phyloP scores from a whole-genome alignment of 2,888 invertebrate genomes.

The Dynastes maya region DNA sequence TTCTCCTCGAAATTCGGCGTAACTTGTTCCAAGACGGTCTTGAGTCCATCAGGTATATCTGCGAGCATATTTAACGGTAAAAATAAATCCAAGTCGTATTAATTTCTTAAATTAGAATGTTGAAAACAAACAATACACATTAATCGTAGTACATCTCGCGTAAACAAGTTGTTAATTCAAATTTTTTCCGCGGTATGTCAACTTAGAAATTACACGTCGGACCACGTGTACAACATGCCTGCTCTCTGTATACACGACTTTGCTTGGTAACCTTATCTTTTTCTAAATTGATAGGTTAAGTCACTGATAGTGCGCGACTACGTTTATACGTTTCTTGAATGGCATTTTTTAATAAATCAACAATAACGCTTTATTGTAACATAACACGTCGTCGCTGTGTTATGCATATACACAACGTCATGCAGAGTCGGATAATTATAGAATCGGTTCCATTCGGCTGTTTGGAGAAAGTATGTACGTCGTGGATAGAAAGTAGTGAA shows the following conservation, averaged over 20 bases:
- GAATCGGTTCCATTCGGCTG: conserved; percentile 17
- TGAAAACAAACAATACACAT: background rate
- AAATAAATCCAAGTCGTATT: background rate
- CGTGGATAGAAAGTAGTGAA: conserved; percentile 5
- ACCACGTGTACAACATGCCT: conserved; percentile 27
- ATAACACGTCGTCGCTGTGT: background rate
- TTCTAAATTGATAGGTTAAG: conserved; percentile 28
- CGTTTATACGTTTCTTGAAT: conserved; percentile 15
- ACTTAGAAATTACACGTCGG: conserved; percentile 22
- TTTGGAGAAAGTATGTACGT: conserved; percentile 19
- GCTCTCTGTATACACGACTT: background rate
- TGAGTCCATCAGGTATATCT: conserved; percentile 72
- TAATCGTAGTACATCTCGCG: background rate
- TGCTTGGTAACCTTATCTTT: conserved; percentile 40
- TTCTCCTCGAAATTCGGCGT: conserved; percentile 75
- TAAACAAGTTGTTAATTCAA: conserved; percentile 18
- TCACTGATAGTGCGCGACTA: conserved; percentile 24
- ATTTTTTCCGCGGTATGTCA: conserved; percentile 27
- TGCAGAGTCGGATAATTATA: background rate
- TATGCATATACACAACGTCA: background rate
- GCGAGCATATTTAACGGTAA: conserved; percentile 27
- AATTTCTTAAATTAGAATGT: background rate
- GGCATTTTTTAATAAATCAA: conserved; percentile 5
- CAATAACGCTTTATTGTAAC: background rate
- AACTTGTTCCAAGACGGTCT: conserved; percentile 71